Evolutionary conservation across 2,888 invertebrate species (phyloP).

Genomic region (Boloria selene): DNA sequence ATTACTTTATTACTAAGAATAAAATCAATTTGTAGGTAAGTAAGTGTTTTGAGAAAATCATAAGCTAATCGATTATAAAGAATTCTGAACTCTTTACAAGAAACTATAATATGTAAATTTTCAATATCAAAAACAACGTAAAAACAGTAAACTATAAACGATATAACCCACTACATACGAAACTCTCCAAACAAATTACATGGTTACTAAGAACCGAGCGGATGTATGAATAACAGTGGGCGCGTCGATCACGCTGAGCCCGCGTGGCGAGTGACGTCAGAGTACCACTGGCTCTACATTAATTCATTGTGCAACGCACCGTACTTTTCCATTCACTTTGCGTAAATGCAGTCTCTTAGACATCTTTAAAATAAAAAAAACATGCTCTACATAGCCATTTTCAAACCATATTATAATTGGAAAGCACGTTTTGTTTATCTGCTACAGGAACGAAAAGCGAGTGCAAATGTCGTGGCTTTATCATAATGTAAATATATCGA

Average conservation of each 20-base stretch:
- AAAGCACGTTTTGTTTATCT: conserved; percentile 32
- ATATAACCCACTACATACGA: conserved; percentile 22
- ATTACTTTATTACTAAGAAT: too few relatives aligned
- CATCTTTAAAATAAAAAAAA: neutral
- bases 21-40: neutral
- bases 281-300: neutral
- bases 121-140: conserved; percentile 21
- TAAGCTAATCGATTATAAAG: neutral
- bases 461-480: conserved; percentile 46
- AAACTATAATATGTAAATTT: conserved; percentile 8
- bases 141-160: conserved; percentile 24
- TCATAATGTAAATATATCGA: conserved; percentile 44
- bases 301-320: conserved; percentile 42
- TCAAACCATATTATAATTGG: conserved; percentile 20
- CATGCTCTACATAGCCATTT: neutral
- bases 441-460: conserved; percentile 43
- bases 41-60: neutral
- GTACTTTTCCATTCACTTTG: conserved; percentile 69
- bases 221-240: conserved; percentile 55
- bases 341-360: conserved; percentile 46
- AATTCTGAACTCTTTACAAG: neutral
- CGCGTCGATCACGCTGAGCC: conserved; percentile 63
- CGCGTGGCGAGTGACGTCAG: conserved; percentile 67
- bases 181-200: conserved; percentile 40
- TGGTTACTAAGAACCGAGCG: conserved; percentile 42